Conservation (phyloP, 2,113 vertebrate genomes). For the Actenoides hombroni region DNA sequence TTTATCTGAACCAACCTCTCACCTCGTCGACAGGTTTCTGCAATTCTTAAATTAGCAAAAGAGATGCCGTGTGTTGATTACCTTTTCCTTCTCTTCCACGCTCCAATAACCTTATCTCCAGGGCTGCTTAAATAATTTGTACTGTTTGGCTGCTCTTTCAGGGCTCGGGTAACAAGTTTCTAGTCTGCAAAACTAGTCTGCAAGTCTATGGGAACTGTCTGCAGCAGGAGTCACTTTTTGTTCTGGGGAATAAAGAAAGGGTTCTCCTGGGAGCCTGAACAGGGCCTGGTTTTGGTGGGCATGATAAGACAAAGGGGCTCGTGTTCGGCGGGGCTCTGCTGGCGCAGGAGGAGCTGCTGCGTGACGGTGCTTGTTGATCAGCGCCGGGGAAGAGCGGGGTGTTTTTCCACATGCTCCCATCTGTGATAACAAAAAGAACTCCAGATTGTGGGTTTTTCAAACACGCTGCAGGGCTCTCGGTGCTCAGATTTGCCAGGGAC, state of each 20-base stretch:
- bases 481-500: background rate
- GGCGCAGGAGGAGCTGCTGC: background rate
- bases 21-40: background rate
- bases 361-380: background rate
- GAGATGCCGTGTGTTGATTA: background rate
- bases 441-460: constrained; percentile 6
- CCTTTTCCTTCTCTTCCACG: background rate
- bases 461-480: rapidly evolving
- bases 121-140: background rate
- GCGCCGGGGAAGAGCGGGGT: background rate
- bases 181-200: background rate
- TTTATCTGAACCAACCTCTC: background rate
- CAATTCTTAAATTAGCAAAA: background rate
- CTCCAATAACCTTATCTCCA: background rate
- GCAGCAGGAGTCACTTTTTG: background rate
- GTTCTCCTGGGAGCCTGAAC: background rate
- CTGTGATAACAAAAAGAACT: constrained; percentile 10
- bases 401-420: constrained; percentile 25
- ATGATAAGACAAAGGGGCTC: background rate
- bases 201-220: background rate
- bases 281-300: background rate
- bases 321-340: background rate
- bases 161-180: background rate
- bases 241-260: background rate
- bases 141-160: background rate